Evolutionary conservation across 2,888 invertebrate genomes (phyloP).

Genomic region (Stratiomys singularior): DNA sequence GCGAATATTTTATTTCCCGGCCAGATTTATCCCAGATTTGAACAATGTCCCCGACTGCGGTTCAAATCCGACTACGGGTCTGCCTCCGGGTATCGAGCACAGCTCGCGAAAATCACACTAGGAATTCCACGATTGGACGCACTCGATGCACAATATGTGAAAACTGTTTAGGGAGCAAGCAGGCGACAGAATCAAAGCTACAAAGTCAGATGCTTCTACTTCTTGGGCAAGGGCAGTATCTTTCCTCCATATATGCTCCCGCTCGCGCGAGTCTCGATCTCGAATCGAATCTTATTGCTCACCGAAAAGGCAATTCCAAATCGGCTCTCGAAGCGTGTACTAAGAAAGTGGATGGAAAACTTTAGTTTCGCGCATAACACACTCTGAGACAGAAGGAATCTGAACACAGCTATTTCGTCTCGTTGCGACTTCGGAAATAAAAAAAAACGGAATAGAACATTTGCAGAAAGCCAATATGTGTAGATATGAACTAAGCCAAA

Average conservation of each 20-base stretch:
- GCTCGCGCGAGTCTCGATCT: conserved; percentile 33
- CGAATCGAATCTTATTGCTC: conserved; percentile 12
- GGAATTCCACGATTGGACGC: not conserved
- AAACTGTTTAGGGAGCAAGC: not conserved
- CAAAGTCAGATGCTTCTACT: conserved; percentile 18
- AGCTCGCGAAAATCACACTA: not conserved
- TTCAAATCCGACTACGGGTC: not conserved
- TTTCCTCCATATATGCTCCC: not conserved
- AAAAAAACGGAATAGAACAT: not conserved
- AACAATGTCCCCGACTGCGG: not conserved
- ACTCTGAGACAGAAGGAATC: not conserved
- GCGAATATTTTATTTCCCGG: not conserved
- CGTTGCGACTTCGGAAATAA: not conserved
- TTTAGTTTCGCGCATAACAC: conserved; percentile 34
- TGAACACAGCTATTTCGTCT: conserved; percentile 6
- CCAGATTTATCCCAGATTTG: not conserved
- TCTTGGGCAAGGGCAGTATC: conserved; percentile 19
- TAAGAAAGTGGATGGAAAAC: conserved; percentile 21
- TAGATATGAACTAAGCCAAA: not conserved
- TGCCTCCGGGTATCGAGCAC: not conserved
- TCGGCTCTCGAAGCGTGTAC: conserved; percentile 6
- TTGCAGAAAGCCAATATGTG: not conserved
- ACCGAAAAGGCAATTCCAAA: not conserved
- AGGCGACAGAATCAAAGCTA: conserved; percentile 3
- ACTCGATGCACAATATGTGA: not conserved